Base-by-base conservation (phyloP, 2,797 vertebrate genomes). In the Macropodus opercularis region DNA sequence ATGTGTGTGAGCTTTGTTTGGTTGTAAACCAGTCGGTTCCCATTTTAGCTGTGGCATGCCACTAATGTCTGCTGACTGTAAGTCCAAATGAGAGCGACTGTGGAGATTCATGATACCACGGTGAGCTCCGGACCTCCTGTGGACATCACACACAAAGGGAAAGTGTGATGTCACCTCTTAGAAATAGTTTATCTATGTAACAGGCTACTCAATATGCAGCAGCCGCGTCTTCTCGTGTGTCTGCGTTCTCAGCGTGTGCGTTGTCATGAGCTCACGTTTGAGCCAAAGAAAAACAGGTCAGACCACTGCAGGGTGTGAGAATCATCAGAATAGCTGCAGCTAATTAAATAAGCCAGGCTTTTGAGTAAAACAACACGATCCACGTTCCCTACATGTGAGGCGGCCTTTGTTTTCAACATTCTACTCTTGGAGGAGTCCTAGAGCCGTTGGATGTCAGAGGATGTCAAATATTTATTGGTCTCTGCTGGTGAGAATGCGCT, bases 211-310 rank as follows among this genome's bases (percentile, higher is more conserved):
- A 56, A 26, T 48, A 48, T 55, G 21, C 52, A 24, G 75, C 26
- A 56, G 36, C 46, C 8, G 34, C 47, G 12, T 46, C 14, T 41
- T 50, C 40, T 58, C 41, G 35, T 50, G 65, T 59, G 63, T 80
- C 46, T 77, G 73, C 27, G 49, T 59, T 70, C 70, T 75, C 72
- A 56, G 73, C 77, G 22, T 82, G 64, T 82, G 64, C 51, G 63
- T 46, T 66, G 49, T 63, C 69, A 51, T 77, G 75, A 68, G 63
- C 78, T 75, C 42, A 62, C 58, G 76, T 71, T 68, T 58, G 70
- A 82, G 70, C 71, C 79, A 84, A 40, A 73, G 51, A 81, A 84
- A 89, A 88, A 65, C 82, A 81, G 87, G 87, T 85, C 85, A 87
- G 63, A 87, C 50, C 83, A 68, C 84, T 26, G 54, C 71, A 55